A percentile compares a stretch with the other conserved stretches of the same genome.
Evolutionary conservation across 2,113 vertebrate species (phyloP).

Genomic region (Anhinga rufa): DNA sequence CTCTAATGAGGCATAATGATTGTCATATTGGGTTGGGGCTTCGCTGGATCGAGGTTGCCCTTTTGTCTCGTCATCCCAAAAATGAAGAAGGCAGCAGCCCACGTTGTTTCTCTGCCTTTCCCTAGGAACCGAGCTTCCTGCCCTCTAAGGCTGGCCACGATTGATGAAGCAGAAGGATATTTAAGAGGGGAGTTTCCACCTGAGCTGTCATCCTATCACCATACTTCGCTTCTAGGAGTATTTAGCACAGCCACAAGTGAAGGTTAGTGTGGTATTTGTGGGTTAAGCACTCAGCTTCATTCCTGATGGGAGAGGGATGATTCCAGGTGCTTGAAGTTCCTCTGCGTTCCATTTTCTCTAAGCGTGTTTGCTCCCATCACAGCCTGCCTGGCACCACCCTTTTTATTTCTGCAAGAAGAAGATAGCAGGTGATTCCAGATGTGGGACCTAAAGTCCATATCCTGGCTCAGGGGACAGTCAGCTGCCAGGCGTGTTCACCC

Average conservation of each 20-base stretch:
- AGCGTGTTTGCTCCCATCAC: neutral
- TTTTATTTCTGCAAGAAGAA: neutral
- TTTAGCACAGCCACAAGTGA: constrained; percentile 66
- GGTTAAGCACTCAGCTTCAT: neutral
- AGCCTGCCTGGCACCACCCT: neutral
- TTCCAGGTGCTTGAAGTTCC: neutral
- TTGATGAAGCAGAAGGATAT: constrained; percentile 81
- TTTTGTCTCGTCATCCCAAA: neutral
- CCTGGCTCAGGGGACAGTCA: neutral
- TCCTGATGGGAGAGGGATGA: neutral
- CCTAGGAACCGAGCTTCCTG: constrained; percentile 67
- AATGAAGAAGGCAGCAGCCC: neutral
- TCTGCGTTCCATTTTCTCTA: neutral
- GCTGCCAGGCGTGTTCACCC: neutral
- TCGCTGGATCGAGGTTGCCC: neutral
- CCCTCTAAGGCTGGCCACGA: constrained; percentile 72
- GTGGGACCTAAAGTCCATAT: neutral
- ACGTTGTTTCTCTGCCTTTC: neutral
- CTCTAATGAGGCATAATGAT: neutral
- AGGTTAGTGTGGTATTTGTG: constrained; percentile 63
- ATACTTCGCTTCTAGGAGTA: constrained; percentile 77
- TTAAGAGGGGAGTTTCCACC: constrained; percentile 73
- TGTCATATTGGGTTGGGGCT: neutral
- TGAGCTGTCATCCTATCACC: constrained; percentile 43
- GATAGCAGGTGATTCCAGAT: neutral